Base-by-base conservation (phyloP, 2,888 invertebrate species). In the Diploptera punctata region DNA sequence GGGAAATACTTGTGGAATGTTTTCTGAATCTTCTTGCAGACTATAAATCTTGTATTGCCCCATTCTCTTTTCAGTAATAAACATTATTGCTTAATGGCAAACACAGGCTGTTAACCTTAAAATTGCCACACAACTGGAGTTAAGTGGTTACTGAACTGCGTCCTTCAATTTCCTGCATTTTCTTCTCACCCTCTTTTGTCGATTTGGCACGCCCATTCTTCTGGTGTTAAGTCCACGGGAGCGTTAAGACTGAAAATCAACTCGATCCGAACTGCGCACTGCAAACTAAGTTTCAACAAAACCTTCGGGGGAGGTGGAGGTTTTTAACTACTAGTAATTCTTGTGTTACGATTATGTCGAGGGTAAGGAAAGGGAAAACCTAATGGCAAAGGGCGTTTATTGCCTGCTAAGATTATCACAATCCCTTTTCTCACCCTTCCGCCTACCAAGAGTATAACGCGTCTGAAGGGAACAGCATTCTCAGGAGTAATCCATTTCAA, bases 211-310 rank as follows among this genome's bases (percentile, higher is more conserved):
- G 24, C 24, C 62, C 38, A 61, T 61, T 61, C 61, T 61, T 61
- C 61, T 26, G 38, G 61, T 38, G 19, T 61, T 38, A 61, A 61
- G 24, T 26, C 65, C 65, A 47, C 44, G 29, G 31, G 57, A 29
- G 57, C 57, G 57, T 57, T 57, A 57, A 57, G 57, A 47, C 26
- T 47, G 65, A 44, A 65, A 65, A 65, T 65, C 65, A 65, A 65
- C 65, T 57, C 29, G 57, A 57, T 57, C 57, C 57, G n/a, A 57
- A 54, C 54, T 54, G 54, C 24, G 24, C 1, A 7, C 54, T 54
- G 24, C 54, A 54, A 54, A 57, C 57, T 29, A 31, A 57, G 57
- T 57, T 57, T n/a, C 57, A 57, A 57, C 57, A 57, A 57, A 57
- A 57, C 26, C 16, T 57, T 57, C 1, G n/a, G n/a, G 57, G 29